phyloP scores from a whole-genome alignment of 23 tunicate species.

The Phallusia fumigata region DNA sequence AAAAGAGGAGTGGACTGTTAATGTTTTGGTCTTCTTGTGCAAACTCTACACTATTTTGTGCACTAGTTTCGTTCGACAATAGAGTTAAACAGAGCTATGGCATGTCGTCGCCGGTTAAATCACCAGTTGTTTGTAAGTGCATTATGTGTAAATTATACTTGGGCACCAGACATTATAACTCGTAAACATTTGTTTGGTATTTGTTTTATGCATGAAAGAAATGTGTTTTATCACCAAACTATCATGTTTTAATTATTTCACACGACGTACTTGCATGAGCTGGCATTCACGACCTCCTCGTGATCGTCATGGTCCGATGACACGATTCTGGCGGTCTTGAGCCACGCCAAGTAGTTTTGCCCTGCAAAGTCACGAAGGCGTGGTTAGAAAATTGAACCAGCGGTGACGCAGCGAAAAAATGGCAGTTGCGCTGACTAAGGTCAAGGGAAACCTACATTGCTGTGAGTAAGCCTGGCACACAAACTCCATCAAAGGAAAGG shows the following conservation, averaged over 20 bases:
- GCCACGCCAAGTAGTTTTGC: constrained; percentile 37
- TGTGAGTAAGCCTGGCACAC: constrained; percentile 65
- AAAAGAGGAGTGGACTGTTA: neutral
- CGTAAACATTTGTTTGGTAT: too few species aligned
- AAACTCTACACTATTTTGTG: too few species aligned
- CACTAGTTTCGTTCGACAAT: too few species aligned
- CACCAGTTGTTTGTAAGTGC: too few species aligned
- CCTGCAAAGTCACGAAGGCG: constrained; percentile 20
- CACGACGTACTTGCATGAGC: constrained; percentile 21
- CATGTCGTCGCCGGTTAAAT: too few species aligned
- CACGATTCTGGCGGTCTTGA: neutral
- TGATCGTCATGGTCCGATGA: constrained; percentile 16
- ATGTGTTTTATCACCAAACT: too few species aligned
- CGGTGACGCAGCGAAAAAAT: neutral
- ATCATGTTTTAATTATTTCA: too few species aligned
- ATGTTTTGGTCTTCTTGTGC: too few species aligned
- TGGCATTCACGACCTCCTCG: constrained; percentile 15
- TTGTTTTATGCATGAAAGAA: too few species aligned
- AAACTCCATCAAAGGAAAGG: constrained; percentile 24
- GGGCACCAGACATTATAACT: too few species aligned
- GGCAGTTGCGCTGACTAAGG: neutral
- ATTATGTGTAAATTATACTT: too few species aligned
- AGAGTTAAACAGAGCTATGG: too few species aligned
- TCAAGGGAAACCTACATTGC: constrained; percentile 36
- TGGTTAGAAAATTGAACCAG: neutral